A percentile compares a stretch with the other conserved stretches of the same genome.
phyloP scores from a whole-genome alignment of 2,888 invertebrate genomes.

The Encarsia formosa region DNA sequence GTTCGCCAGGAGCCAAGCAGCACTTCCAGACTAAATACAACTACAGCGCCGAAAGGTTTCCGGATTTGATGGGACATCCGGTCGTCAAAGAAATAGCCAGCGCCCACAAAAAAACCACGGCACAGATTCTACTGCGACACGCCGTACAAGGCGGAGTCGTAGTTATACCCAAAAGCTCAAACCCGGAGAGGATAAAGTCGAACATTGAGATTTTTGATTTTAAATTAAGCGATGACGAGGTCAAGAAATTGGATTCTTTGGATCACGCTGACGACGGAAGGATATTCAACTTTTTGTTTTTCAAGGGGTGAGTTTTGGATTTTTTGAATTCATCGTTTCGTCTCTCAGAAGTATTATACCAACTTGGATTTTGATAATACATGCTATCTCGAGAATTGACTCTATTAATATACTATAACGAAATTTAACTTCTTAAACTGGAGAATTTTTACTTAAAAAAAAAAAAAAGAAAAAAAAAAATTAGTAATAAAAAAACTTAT shows the following conservation, averaged over 20 bases:
- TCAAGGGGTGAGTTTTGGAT: conserved; percentile 43
- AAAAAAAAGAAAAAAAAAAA: background rate
- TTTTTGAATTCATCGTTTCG: background rate
- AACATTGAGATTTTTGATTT: conserved; percentile 69
- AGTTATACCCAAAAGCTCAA: conserved; percentile 77
- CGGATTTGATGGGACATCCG: conserved; percentile 62
- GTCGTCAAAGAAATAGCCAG: conserved; percentile 58
- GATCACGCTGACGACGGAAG: conserved; percentile 63
- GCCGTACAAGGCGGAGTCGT: conserved; percentile 64
- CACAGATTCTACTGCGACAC: conserved; percentile 69
- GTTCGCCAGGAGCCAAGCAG: conserved; percentile 65
- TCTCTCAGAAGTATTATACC: background rate
- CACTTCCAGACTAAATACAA: conserved; percentile 47
- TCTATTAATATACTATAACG: background rate
- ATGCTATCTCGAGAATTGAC: background rate
- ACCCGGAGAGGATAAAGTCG: conserved; percentile 63
- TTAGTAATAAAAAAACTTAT: background rate
- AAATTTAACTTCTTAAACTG: too few relatives aligned
- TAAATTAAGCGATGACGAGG: conserved; percentile 56
- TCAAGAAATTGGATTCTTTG: conserved; percentile 55
- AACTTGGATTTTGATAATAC: background rate
- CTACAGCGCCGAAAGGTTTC: conserved; percentile 43
- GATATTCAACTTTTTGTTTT: conserved; percentile 63
- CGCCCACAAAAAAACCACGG: conserved; percentile 61
- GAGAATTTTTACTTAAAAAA: too few relatives aligned